Percentiles rank a stretch among this genome's conserved stretches.
Conservation (phyloP, 2,888 invertebrate genomes). For the Phortica magna region DNA sequence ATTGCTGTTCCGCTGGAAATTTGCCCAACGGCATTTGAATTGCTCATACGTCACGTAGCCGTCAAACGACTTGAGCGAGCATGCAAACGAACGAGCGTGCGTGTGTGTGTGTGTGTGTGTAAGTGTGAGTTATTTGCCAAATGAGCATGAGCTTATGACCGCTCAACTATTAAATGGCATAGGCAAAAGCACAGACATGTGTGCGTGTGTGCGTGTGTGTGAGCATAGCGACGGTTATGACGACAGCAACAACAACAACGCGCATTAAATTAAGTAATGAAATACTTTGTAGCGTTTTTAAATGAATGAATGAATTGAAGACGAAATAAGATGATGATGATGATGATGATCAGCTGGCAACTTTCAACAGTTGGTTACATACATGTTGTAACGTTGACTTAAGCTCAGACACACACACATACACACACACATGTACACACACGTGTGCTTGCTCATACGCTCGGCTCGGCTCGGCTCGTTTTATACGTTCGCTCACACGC, state of each 20-base stretch:
- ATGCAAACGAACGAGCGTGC: not conserved
- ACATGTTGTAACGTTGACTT: too few species aligned
- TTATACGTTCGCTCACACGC: not conserved
- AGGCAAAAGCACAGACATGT: too few species aligned
- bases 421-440: not conserved
- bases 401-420: not conserved
- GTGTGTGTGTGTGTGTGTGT: not conserved
- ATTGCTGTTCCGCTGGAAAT: slow-evolving; percentile 1
- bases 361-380: too few species aligned
- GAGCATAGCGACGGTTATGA: too few species aligned
- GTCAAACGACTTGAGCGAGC: slow-evolving; percentile 30
- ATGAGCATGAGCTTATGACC: not conserved
- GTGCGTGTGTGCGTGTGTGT: too few species aligned
- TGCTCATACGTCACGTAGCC: slow-evolving; percentile 63
- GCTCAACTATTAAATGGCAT: not conserved
- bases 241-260: too few species aligned
- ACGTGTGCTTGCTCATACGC: not conserved
- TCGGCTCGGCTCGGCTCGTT: not conserved
- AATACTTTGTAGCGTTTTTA: not conserved
- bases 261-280: not conserved
- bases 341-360: not conserved
- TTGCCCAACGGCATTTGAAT: slow-evolving; percentile 49
- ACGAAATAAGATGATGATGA: not conserved
- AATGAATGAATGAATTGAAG: too few species aligned
- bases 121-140: too few species aligned